Evolutionary conservation across 2,888 invertebrate genomes (phyloP).

Genomic region (Agrochola macilenta): DNA sequence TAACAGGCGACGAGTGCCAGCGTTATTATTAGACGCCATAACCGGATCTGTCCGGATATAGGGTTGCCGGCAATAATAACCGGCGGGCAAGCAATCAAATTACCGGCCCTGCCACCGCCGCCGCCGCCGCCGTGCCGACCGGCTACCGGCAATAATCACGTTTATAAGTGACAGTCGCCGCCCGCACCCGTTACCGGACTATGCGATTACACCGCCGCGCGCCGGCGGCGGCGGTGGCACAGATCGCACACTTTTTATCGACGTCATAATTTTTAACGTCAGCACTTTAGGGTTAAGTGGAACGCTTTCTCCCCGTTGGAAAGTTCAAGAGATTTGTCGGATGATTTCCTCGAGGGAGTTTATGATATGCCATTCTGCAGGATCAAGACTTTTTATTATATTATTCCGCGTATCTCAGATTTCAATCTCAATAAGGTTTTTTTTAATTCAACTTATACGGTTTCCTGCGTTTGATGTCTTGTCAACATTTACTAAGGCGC

Average conservation of each 20-base stretch:
- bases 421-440: conserved; percentile 15
- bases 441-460: conserved; percentile 25
- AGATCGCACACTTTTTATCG: conserved; percentile 65
- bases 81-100: conserved; percentile 80
- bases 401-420: conserved; percentile 10
- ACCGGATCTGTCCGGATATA: conserved; percentile 80
- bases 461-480: not conserved
- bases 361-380: conserved; percentile 45
- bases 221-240: no score
- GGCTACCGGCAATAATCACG: conserved; percentile 73
- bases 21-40: conserved; percentile 75
- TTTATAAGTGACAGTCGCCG: conserved; percentile 72
- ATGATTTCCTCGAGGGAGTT: conserved; percentile 44
- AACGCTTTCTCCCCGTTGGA: conserved; percentile 27
- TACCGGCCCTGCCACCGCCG: conserved; percentile 69
- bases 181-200: conserved; percentile 52
- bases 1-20: conserved; percentile 70
- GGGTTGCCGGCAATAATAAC: conserved; percentile 79
- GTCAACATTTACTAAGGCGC: conserved; percentile 15
- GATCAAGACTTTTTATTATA: conserved; percentile 34
- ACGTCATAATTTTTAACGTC: conserved; percentile 69
- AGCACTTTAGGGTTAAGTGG: conserved; percentile 59
- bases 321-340: conserved; percentile 54
- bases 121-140: conserved; percentile 36
- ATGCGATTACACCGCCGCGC: conserved; percentile 59